These are phyloP conservation scores for Petrocephalus sullivani DNA, from an alignment of 2,797 vertebrate genomes.

Conservation along the genomic window DNA sequence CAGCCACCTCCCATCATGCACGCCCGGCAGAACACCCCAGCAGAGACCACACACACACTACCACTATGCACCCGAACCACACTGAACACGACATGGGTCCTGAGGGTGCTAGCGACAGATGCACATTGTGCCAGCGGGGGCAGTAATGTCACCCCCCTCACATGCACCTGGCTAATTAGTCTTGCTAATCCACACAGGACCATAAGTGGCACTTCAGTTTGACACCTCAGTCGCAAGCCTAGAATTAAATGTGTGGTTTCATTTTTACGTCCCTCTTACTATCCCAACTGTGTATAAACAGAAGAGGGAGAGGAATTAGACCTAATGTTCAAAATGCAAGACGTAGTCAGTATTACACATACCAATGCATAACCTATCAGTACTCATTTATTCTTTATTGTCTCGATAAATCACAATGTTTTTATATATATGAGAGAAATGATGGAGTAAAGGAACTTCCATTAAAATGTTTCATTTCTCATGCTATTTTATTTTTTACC, in stretches of 20 bases:
- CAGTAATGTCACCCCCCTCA: neutral
- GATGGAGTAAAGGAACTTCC: neutral
- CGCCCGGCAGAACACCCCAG: slow-evolving; percentile 3
- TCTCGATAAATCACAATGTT: neutral
- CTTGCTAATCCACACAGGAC: neutral
- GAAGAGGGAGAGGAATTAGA: neutral
- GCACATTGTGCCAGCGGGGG: neutral
- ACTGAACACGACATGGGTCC: neutral
- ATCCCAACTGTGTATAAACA: neutral
- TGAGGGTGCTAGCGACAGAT: neutral
- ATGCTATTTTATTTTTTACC: neutral
- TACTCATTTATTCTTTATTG: neutral
- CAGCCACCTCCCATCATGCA: neutral
- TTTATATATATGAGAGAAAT: neutral
- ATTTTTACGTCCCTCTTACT: neutral
- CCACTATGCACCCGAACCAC: neutral
- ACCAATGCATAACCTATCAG: neutral
- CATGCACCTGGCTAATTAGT: neutral
- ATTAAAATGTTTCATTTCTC: slow-evolving; percentile 2
- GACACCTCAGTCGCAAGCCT: neutral
- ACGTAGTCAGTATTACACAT: neutral
- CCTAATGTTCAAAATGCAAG: neutral
- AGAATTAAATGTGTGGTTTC: neutral
- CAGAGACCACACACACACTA: slow-evolving; percentile 1
- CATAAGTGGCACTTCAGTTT: neutral